Evolutionary conservation across 2,888 invertebrate genomes (phyloP), one percentile per base, ranked within the genome.

Genomic region (Leptopterna dolabrata): DNA sequence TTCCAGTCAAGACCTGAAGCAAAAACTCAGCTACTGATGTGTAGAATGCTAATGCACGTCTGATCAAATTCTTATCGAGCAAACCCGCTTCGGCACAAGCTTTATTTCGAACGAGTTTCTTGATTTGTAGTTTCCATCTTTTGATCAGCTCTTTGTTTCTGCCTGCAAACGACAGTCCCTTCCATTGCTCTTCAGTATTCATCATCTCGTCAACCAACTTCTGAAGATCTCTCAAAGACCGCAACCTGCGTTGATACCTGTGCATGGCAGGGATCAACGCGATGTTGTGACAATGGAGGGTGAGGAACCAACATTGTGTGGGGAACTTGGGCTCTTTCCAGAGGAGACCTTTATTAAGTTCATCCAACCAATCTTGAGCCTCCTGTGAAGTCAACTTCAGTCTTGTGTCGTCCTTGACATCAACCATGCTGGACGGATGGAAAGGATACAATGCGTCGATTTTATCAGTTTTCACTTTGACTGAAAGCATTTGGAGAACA

Each of bases 271-370:
- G 98, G 90, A 98, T 93, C 86, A 99, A 94, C 11, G 97, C 96
- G 87, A 99, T 94, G 91, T 99, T 98, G 92, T 98, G 98, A 92
- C 97, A 96, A 92, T 98, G 97, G 63, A 99, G 93, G 0, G 99
- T 98, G 76, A 99, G 93, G 93, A 98, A 99, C 97, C 99, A 99
- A 91, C 99, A 99, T 90, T 98, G 97, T 0, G 99, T 98, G 89
- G 97, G 96, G 92, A 99, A 99, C 91, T 97, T 98, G 1, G 96
- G 94, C 84, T 96, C 95, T 13, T 94, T 94, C 95, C 96, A 96
- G 93, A 88, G 92, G 30, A 47, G 45, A 36, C 45, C 76, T 55
- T 89, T 76, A 47, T 88, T 94, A 84, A 96, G 92, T 81, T 93
- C 92, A 86, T 94, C 94, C 13, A 95, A 91, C 96, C 96, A 97